Base-by-base conservation (phyloP, 2,888 invertebrate genomes). In the Watsonalla binaria region DNA sequence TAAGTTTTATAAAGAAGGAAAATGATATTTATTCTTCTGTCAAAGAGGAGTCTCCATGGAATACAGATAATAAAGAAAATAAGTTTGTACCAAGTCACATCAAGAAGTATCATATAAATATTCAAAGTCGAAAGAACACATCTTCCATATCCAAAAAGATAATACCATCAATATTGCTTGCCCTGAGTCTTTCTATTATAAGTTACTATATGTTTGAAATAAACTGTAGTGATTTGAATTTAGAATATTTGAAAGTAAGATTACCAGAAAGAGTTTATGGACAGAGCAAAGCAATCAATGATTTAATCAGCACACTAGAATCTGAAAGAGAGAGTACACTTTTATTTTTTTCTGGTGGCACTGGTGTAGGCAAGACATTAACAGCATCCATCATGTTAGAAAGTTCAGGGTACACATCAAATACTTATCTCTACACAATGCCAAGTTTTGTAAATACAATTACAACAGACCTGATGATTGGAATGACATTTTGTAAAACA, bases 301-400 rank as follows among this genome's bases (percentile, higher is more conserved):
- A 62, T 39, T 65, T 90, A 52, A 58, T 84, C 42, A 60, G 73
- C 24, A 68, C 80, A 14, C 63, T 90, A n/a, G 65, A 70, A 49
- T 45, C 54, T 37, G 59, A 77, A 56, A 69, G 62, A 8, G 67
- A 54, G 7, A 77, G 66, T 54, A 89, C 86, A 72, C 68, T 90
- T 13, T 53, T 90, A 50, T 69, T 86, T 58, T 66, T 90, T 9
- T 84, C 81, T 74, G 91, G 91, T 52, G 82, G 89, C 2, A 90
- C 90, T 45, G 91, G 91, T 51, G 89, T 89, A 5, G 91, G 90
- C 0, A 91, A 91, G 62, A 86, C 91, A 46, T 83, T 74, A 56
- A 69, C 82, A 24, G 66, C 78, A n/a, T 83, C 86, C 46, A 52
- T 85, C 39, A 65, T 89, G 54, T 60, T 89, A 55, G 72, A 84